phyloP scores from a whole-genome alignment of 1,140 invertebrate genomes.

The Bursaphelenchus mucronatus region DNA sequence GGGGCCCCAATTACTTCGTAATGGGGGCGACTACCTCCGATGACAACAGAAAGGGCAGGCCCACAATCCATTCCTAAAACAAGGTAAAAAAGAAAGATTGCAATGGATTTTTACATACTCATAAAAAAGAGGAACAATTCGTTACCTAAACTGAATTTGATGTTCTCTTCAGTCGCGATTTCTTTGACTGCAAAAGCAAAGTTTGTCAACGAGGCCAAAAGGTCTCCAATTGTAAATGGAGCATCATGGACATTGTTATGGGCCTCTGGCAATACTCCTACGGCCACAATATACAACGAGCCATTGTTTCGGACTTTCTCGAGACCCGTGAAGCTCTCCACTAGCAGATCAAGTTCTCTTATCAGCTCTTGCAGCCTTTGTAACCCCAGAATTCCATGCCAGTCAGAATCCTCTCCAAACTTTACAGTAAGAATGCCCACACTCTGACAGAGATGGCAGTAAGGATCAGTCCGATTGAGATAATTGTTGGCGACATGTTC shows the following conservation, averaged over 20 bases:
- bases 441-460: conserved; percentile 43
- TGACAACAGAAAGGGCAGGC: conserved; percentile 51
- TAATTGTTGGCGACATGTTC: conserved; percentile 50
- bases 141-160: conserved; percentile 44
- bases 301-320: conserved; percentile 55
- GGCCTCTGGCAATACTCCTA: conserved; percentile 56
- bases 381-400: conserved; percentile 45
- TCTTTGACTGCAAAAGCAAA: conserved; percentile 50
- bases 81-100: conserved; percentile 20
- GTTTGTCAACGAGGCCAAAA: conserved; percentile 49
- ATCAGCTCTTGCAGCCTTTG: conserved; percentile 42
- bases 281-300: conserved; percentile 49
- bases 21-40: conserved; percentile 49
- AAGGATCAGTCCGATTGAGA: conserved; percentile 40
- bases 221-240: conserved; percentile 56
- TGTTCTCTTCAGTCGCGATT: conserved; percentile 42
- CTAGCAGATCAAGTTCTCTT: conserved; percentile 39
- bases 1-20: conserved; percentile 56
- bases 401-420: conserved; percentile 32
- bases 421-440: conserved; percentile 40
- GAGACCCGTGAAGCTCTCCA: conserved; percentile 41
- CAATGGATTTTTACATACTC: conserved; percentile 2
- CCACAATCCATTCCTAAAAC: conserved; percentile 54
- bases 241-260: conserved; percentile 55
- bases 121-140: no score